phyloP scores from a whole-genome alignment of 2,797 vertebrate genomes.

The Prionace glauca region DNA sequence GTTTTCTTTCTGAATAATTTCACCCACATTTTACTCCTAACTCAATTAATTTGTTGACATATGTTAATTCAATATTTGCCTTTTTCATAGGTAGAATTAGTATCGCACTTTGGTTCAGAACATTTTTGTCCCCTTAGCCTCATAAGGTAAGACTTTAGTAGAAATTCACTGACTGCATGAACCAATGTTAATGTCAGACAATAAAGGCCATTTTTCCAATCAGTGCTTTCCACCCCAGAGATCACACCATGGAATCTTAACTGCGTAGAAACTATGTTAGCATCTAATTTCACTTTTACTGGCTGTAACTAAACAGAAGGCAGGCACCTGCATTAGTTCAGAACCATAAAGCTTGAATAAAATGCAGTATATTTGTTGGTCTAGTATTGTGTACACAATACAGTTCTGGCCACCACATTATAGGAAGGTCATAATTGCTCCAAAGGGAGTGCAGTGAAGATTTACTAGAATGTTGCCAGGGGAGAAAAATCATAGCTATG shows the following conservation, averaged over 20 bases:
- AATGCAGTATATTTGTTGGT: neutral
- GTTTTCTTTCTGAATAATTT: neutral
- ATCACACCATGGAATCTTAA: neutral
- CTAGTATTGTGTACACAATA: no score
- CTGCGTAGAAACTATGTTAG: neutral
- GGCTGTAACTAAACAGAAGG: neutral
- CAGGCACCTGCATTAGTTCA: neutral
- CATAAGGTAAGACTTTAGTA: conserved; percentile 71
- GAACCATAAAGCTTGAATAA: neutral
- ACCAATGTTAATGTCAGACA: neutral
- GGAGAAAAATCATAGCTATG: no score
- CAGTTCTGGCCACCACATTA: no score
- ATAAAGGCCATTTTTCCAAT: neutral
- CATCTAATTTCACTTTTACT: neutral
- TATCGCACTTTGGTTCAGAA: conserved; percentile 94
- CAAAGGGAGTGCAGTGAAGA: no score
- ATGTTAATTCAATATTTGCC: conserved; percentile 39
- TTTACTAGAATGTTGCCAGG: no score
- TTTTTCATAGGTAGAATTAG: conserved; percentile 76
- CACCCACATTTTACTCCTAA: neutral
- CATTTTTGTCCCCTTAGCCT: conserved; percentile 97
- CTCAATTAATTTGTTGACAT: neutral
- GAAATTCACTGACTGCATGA: neutral
- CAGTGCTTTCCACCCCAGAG: neutral
- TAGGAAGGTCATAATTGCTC: no score